These are phyloP conservation scores for Sesamia nonagrioides DNA, from an alignment of 1,140 invertebrate species.

Conservation along the genomic window DNA sequence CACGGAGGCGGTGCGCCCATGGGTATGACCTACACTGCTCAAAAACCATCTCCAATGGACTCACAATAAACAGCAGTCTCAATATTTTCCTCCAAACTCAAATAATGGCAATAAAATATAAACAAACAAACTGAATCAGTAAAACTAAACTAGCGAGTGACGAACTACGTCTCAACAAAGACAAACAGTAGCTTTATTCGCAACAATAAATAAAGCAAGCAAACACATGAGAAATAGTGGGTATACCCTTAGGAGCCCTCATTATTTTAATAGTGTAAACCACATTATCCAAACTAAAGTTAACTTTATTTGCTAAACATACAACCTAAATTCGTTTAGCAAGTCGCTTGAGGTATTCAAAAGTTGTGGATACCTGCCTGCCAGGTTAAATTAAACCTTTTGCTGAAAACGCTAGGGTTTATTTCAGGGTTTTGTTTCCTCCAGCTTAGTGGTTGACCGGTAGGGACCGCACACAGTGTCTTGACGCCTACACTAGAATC, in stretches of 20 bases:
- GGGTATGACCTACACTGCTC: background rate
- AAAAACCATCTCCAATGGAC: background rate
- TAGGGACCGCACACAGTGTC: slow-evolving; percentile 74
- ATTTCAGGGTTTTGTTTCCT: slow-evolving; percentile 52
- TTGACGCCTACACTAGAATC: slow-evolving; percentile 66
- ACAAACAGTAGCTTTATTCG: slow-evolving; percentile 78
- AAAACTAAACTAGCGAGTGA: slow-evolving; percentile 54
- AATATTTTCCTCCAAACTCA: slow-evolving; percentile 2
- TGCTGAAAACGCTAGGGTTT: slow-evolving; percentile 32
- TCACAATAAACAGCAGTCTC: background rate
- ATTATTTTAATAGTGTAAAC: slow-evolving; percentile 84
- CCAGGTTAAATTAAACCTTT: slow-evolving; percentile 57
- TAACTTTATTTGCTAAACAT: slow-evolving; percentile 50
- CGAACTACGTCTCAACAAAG: slow-evolving; percentile 64
- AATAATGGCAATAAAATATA: slow-evolving; percentile 17
- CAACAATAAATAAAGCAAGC: slow-evolving; percentile 80
- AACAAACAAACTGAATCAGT: slow-evolving; percentile 37
- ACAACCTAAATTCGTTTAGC: slow-evolving; percentile 56
- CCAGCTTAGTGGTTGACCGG: slow-evolving; percentile 68
- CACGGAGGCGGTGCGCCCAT: too few relatives aligned
- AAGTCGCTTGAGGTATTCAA: slow-evolving; percentile 58
- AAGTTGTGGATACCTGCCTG: slow-evolving; percentile 50
- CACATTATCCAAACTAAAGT: slow-evolving; percentile 54
- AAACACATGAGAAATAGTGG: slow-evolving; percentile 82
- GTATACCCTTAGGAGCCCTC: slow-evolving; percentile 78